Evolutionary conservation across 2,888 invertebrate species (phyloP).

Genomic region (Scaptomyza polygonia): DNA sequence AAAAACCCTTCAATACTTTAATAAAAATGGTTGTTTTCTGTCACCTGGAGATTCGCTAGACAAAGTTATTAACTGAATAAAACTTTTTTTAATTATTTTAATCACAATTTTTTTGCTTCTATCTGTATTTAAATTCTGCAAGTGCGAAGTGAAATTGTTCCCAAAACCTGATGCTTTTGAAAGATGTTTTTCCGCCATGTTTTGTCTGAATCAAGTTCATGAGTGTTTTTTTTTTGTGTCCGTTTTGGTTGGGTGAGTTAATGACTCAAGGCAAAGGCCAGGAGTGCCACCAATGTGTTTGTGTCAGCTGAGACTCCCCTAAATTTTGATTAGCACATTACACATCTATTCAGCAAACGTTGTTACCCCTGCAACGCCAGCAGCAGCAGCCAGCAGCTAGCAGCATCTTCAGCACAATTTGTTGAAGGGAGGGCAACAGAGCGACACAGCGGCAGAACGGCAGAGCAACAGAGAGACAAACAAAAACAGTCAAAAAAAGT

Average conservation of each 20-base stretch:
- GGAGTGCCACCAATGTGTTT: background rate
- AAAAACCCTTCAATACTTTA: no score
- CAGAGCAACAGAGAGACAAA: background rate
- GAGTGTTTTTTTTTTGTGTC: no score
- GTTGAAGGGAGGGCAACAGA: background rate
- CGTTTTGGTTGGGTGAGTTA: background rate
- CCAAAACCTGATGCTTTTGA: no score
- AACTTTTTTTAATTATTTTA: no score
- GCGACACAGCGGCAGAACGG: background rate
- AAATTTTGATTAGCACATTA: background rate
- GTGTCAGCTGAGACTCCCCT: background rate
- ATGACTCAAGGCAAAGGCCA: slow-evolving; percentile 14
- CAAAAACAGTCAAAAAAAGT: background rate
- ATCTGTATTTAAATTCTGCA: no score
- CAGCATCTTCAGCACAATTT: slow-evolving; percentile 21
- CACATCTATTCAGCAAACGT: slow-evolving; percentile 28
- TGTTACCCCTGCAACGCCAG: slow-evolving; percentile 24
- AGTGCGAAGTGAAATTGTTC: no score
- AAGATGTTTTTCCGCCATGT: no score
- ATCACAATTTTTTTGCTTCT: no score
- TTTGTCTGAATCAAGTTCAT: no score
- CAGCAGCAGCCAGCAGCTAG: background rate
- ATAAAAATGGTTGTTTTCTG: no score
- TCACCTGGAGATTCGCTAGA: no score
- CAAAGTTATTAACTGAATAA: no score